Base-by-base conservation (phyloP, 2,797 vertebrate species). In the Urosaurus nigricauda region DNA sequence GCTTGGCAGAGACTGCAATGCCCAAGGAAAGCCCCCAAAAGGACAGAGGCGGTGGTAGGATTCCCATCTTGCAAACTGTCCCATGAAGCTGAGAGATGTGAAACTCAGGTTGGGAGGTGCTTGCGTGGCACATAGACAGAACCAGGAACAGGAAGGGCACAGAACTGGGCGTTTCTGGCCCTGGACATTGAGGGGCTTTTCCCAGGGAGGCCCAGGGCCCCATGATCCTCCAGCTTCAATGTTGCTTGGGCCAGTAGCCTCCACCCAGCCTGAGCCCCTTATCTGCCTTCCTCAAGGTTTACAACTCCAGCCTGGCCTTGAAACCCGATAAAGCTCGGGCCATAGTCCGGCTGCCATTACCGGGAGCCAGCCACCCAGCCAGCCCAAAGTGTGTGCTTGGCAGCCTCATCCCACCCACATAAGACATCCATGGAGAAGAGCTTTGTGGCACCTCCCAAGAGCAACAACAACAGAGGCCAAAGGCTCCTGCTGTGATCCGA, bases 241-340 rank as follows among this genome's bases (percentile, higher is more conserved):
- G 81, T 78, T 81, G 84, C 47, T 26, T 16, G 8, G 12, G 77
- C 4, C 53, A 24, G 35, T 32, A 24, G 26, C 4, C 86, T 40
- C 83, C 40, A 40, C 78, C 40, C 63, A 51, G 32, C 35, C n/a
- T 24, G 6, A 80, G 37, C 70, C 19, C n/a, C n/a, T 86, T 71
- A 51, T 85, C 77, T 14, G 8, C 17, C 47, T 32, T 73, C 21
- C 37, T 77, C 82, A 88, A 89, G 68, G 83, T 89, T 89, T 89
- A 89, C 88, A 65, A 75, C 6, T 70, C 37, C 53, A 37, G 2
- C 77, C 51, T n/a, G 47, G 77, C 88, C 88, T 80, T 89, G 88
- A 63, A 0, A 7, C 83, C 78, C 53, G 79, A 86, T 85, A 85
- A 86, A 58, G 58, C 71, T 32, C 4, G 73, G 53, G 80, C 74